A percentile compares a stretch with the other conserved stretches of the same genome.
phyloP scores from a whole-genome alignment of 2,888 invertebrate genomes.

The Prosopocoilus inquinatus region DNA sequence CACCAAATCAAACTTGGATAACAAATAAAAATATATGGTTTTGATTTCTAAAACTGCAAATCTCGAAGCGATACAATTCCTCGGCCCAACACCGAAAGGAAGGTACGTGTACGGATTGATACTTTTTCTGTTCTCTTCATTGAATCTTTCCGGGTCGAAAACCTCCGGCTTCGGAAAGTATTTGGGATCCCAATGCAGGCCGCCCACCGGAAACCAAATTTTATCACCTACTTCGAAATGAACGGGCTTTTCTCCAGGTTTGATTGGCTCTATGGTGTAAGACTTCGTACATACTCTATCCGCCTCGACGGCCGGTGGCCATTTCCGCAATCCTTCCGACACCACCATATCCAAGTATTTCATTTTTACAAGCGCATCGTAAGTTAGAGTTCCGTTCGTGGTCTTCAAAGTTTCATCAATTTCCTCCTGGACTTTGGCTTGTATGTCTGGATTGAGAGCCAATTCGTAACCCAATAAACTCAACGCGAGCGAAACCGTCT shows the following conservation, averaged over 20 bases:
- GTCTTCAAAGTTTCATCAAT: slow-evolving; percentile 30
- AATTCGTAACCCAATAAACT: slow-evolving; percentile 57
- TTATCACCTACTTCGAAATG: slow-evolving; percentile 21
- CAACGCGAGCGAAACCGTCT: slow-evolving; percentile 50
- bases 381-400: slow-evolving; percentile 48
- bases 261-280: slow-evolving; percentile 29
- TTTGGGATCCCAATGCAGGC: slow-evolving; percentile 36
- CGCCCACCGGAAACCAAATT: slow-evolving; percentile 34
- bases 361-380: slow-evolving; percentile 56
- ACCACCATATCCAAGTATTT: slow-evolving; percentile 63
- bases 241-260: slow-evolving; percentile 23
- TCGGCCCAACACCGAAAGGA: slow-evolving; percentile 54
- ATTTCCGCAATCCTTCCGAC: slow-evolving; percentile 43
- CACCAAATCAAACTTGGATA: slow-evolving; percentile 34
- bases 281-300: slow-evolving; percentile 32
- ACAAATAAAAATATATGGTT: slow-evolving; percentile 32
- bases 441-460: slow-evolving; percentile 58
- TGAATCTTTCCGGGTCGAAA: slow-evolving; percentile 46
- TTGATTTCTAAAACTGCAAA: slow-evolving; percentile 40
- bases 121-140: slow-evolving; percentile 56
- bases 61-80: slow-evolving; percentile 59
- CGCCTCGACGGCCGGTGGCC: slow-evolving; percentile 29
- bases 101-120: slow-evolving; percentile 48
- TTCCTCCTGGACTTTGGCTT: slow-evolving; percentile 55
- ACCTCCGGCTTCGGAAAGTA: slow-evolving; percentile 36